Evolutionary conservation across 2,113 vertebrate species (phyloP).

Genomic region (Bufo gargarizans): DNA sequence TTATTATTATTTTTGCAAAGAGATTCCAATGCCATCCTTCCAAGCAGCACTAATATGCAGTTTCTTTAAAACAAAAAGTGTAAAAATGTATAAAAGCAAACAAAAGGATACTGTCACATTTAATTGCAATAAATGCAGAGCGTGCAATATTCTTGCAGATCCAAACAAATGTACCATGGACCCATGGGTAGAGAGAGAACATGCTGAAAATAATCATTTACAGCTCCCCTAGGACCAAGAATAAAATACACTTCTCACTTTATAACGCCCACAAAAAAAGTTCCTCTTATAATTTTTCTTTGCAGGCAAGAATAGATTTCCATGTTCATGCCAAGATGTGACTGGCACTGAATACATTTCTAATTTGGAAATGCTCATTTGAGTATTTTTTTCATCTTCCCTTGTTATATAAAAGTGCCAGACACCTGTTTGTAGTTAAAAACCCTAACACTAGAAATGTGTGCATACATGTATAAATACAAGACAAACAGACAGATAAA

Average conservation of each 20-base stretch:
- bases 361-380: constrained; percentile 63
- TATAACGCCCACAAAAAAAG: constrained; percentile 36
- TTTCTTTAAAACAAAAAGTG: neutral
- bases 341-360: constrained; percentile 63
- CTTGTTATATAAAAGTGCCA: constrained; percentile 57
- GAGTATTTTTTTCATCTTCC: constrained; percentile 27
- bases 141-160: neutral
- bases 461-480: neutral
- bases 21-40: neutral
- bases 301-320: constrained; percentile 62
- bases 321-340: constrained; percentile 63
- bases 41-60: neutral
- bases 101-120: neutral
- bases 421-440: constrained; percentile 64
- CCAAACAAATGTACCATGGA: neutral
- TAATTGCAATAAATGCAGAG: constrained; percentile 8
- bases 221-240: neutral
- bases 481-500: neutral
- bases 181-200: neutral
- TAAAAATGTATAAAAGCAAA: neutral
- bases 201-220: neutral
- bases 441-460: constrained; percentile 48
- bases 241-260: neutral
- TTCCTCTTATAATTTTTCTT: constrained; percentile 63
- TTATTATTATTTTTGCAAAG: neutral